phyloP scores from a whole-genome alignment of 2,888 invertebrate genomes.

The Globia sparganii region DNA sequence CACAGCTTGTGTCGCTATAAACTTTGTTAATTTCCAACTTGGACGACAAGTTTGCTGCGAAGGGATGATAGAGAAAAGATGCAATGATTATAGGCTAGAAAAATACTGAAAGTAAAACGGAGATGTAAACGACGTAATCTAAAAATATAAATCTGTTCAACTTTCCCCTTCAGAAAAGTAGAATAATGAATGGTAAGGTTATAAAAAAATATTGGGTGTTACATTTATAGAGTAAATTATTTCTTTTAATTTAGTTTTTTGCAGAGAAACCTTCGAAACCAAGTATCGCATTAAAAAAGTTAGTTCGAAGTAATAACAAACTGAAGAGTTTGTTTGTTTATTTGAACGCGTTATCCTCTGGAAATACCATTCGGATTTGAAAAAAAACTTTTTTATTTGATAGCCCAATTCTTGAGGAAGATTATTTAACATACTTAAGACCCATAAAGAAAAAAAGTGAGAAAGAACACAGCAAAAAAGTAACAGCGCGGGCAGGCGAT shows the following conservation, averaged over 20 bases:
- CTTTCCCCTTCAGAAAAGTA: too few species aligned
- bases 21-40: conserved; percentile 64
- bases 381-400: background rate
- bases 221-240: background rate
- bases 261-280: background rate
- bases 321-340: too few species aligned
- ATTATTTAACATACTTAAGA: background rate
- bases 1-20: conserved; percentile 40
- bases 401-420: too few species aligned
- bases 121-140: background rate
- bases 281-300: background rate
- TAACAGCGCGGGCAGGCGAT: too few species aligned
- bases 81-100: background rate
- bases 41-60: background rate
- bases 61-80: conserved; percentile 20
- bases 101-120: background rate
- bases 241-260: background rate
- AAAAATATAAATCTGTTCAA: background rate
- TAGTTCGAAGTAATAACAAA: background rate
- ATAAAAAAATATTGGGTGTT: background rate
- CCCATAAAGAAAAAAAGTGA: background rate
- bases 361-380: background rate
- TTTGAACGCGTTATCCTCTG: background rate
- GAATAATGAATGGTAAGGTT: background rate
- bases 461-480: background rate